Evolutionary conservation across 2,797 vertebrate species (phyloP), one percentile per base, ranked within the genome.

Genomic region (Sciurus vulgaris): DNA sequence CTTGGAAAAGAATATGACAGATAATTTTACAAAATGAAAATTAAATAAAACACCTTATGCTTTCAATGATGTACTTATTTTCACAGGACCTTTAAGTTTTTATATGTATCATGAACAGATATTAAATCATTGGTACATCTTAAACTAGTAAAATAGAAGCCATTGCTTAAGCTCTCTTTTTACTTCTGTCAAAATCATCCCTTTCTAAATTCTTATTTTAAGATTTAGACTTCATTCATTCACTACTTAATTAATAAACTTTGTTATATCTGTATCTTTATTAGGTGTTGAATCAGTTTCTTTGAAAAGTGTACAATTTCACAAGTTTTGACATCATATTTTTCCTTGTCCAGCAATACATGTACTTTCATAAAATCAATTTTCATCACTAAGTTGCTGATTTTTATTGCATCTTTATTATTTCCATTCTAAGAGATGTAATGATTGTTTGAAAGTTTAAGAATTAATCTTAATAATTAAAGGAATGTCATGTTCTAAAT

Each of bases 381-480:
- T 88, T 88, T 47, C 82, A 89, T 83, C 8, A 54, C 1, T 67
- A 91, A 20, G 38, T 95, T 91, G 12, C 4, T 96, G 14, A 22
- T 96, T 82, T 38, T 97, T 96, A 1, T 93, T 83, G 20, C 30
- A 92, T 5, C 14, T 77, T 93, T 69, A 83, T 89, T 84, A 35
- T 84, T 94, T 94, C 96, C 59, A 74, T 96, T 13, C 3, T 96
- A 78, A 91, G 12, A 92, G 4, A 76, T 56, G 2, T 6, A 3
- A 65, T 86, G 10, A 78, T 90, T 89, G 49, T 79, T 41, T 85
- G 94, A 70, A 74, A 86, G 35, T 86, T 38, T 96, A 90, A 97
- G 3, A 14, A 73, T 93, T 38, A 26, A 54, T 95, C 41, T 38
- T 90, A 92, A 91, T 79, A 86, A 96, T 91, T 91, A 94, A 90